Conservation (phyloP, 2,113 vertebrate genomes). For the Gorsachius goisagi region DNA sequence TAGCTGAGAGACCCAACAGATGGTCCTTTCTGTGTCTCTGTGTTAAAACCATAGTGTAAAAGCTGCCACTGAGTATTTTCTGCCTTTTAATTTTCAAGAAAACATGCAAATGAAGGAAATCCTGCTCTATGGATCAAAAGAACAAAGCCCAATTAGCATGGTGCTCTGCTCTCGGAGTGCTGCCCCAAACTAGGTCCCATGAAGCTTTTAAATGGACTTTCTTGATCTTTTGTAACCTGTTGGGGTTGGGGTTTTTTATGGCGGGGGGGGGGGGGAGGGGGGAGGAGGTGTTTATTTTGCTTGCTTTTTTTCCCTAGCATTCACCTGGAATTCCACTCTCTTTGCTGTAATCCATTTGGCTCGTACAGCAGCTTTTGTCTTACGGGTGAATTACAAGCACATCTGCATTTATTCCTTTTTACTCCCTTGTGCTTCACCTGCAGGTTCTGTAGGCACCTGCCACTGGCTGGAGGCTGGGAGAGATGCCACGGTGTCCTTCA, state of each 20-base stretch:
- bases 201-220: neutral
- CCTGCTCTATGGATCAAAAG: neutral
- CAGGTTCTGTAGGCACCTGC: neutral
- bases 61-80: neutral
- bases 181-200: neutral
- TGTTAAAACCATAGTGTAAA: neutral
- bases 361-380: neutral
- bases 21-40: neutral
- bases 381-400: neutral
- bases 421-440: accelerated
- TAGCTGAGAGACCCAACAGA: conserved; percentile 7
- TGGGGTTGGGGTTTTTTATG: no score
- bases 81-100: neutral
- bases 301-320: neutral
- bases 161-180: accelerated
- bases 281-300: neutral
- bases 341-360: neutral
- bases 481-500: neutral
- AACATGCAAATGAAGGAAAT: neutral
- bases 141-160: neutral
- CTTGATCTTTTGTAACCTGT: neutral
- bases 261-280: no score
- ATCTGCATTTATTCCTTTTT: neutral
- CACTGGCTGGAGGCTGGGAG: neutral
- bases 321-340: neutral